Conservation (phyloP, 2,797 vertebrate species). For the Calcarius lapponicus region DNA sequence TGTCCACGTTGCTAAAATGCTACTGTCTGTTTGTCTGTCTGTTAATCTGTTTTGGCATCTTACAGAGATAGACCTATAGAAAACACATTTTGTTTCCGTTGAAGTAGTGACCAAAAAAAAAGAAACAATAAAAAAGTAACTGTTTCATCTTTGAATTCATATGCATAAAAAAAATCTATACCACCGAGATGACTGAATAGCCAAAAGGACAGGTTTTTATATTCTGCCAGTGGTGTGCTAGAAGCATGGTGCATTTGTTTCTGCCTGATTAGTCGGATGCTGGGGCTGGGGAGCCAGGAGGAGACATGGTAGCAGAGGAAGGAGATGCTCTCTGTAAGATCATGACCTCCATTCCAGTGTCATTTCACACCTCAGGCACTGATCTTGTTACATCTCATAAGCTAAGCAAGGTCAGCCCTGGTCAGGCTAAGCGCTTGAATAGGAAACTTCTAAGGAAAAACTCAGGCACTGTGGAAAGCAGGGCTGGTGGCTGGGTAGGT, state of each 20-base stretch:
- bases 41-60: not conserved
- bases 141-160: conserved; percentile 27
- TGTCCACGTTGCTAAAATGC: conserved; percentile 25
- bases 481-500: conserved; percentile 24
- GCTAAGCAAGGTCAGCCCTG: conserved; percentile 65
- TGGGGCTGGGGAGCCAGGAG: conserved; percentile 23
- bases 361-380: conserved; percentile 69
- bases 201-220: conserved; percentile 3
- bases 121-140: not conserved
- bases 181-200: not conserved
- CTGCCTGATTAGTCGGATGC: conserved; percentile 33
- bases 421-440: conserved; percentile 60
- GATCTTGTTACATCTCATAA: conserved; percentile 68
- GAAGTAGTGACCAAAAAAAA: not conserved
- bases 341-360: conserved; percentile 67
- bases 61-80: not conserved
- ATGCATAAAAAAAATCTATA: not conserved
- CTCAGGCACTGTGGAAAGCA: conserved; percentile 7
- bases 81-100: not conserved
- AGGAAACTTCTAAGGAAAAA: conserved; percentile 58
- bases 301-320: not conserved
- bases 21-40: not conserved
- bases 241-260: not conserved
- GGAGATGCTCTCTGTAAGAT: conserved; percentile 42
- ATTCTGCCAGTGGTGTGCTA: conserved; percentile 34